These are phyloP conservation scores for Pectinophora gossypiella DNA, from an alignment of 1,140 invertebrate genomes.

Conservation along the genomic window DNA sequence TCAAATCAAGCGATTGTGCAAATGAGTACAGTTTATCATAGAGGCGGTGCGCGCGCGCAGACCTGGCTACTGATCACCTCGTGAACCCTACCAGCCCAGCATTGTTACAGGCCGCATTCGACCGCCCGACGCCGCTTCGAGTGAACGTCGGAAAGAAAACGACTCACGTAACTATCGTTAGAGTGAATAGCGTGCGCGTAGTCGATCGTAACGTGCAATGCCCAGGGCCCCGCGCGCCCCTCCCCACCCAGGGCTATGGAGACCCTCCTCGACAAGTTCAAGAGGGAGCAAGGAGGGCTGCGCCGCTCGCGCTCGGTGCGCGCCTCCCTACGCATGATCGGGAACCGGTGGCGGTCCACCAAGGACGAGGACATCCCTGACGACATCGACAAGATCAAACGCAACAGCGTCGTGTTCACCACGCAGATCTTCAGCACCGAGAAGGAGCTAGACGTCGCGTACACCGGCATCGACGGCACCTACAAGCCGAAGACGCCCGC, in stretches of 20 bases:
- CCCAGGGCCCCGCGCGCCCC: conserved; percentile 51
- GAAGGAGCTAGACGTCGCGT: conserved; percentile 57
- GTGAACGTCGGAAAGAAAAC: conserved; percentile 62
- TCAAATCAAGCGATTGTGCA: conserved; percentile 63
- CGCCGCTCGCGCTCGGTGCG: conserved; percentile 83
- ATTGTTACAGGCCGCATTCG: conserved; percentile 55
- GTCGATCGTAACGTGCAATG: conserved; percentile 65
- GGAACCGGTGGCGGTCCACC: conserved; percentile 70
- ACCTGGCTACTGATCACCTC: conserved; percentile 42
- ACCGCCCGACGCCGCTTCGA: conserved; percentile 48
- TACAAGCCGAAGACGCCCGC: conserved; percentile 74
- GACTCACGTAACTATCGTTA: conserved; percentile 64
- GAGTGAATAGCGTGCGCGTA: conserved; percentile 66
- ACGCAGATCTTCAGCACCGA: conserved; percentile 61
- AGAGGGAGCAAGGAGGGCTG: conserved; percentile 67
- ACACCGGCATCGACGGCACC: conserved; percentile 63
- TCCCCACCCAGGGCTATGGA: conserved; percentile 67
- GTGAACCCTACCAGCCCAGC: conserved; percentile 44
- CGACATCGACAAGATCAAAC: conserved; percentile 48
- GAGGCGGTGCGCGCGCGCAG: conserved; percentile 22
- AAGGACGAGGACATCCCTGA: conserved; percentile 53
- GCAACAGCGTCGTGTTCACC: conserved; percentile 56
- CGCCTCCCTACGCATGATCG: conserved; percentile 81
- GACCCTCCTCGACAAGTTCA: conserved; percentile 66
- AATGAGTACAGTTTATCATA: conserved; percentile 60